These are phyloP conservation scores for Coelogynopora nodosa DNA, from an alignment of 2,888 invertebrate species.

Conservation along the genomic window DNA sequence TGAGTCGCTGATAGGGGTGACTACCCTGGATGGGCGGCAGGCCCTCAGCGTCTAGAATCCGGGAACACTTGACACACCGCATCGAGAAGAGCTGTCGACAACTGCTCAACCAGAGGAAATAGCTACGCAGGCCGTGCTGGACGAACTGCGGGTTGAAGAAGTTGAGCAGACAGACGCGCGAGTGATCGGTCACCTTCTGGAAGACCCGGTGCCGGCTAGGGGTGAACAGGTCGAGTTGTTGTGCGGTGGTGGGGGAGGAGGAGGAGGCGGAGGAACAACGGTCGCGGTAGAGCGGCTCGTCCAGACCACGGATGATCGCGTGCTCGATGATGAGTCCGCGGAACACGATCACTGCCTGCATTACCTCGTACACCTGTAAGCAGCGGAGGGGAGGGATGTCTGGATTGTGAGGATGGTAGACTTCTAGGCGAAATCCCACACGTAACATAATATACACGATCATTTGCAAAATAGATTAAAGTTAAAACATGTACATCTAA, in stretches of 20 bases:
- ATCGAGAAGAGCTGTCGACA: slow-evolving; percentile 1
- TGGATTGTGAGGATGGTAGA: no score
- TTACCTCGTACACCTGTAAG: not conserved
- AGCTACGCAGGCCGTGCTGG: not conserved
- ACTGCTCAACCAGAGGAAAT: slow-evolving; percentile 2
- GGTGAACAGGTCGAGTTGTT: not conserved
- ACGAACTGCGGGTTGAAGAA: slow-evolving; percentile 21
- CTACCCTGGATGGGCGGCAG: not conserved
- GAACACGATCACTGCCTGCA: slow-evolving; percentile 15
- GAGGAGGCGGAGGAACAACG: not conserved
- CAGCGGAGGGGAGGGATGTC: not conserved
- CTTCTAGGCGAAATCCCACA: no score
- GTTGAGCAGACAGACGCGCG: not conserved
- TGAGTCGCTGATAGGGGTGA: no score
- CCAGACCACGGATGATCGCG: slow-evolving; percentile 1
- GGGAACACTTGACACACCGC: slow-evolving; percentile 3
- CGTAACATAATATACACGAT: no score
- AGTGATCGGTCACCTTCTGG: slow-evolving; percentile 22
- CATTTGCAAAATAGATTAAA: no score
- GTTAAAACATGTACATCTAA: no score
- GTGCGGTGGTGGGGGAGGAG: not conserved
- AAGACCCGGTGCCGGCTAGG: not conserved
- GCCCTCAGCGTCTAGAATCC: slow-evolving; percentile 10
- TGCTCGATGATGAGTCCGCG: slow-evolving; percentile 15
- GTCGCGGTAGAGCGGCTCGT: not conserved